Conservation (phyloP, 2,888 invertebrate genomes). For the Alloscopus bannaensis region DNA sequence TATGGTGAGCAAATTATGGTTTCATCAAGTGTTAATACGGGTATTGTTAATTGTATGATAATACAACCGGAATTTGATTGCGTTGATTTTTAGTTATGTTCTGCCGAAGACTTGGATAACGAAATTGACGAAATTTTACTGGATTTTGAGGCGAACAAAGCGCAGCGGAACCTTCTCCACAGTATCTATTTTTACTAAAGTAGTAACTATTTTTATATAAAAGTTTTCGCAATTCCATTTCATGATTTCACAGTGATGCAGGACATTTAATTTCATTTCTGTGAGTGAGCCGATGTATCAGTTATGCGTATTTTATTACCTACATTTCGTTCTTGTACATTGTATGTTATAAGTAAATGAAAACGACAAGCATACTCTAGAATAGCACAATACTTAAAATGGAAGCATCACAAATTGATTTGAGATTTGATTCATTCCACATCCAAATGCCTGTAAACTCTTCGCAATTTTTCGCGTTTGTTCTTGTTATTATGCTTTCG, state of each 20-base stretch:
- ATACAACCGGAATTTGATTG: no score
- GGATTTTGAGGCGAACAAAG: slow-evolving; percentile 94
- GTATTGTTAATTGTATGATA: no score
- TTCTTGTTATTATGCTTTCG: slow-evolving; percentile 92
- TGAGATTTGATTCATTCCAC: slow-evolving; percentile 70
- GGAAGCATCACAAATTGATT: no score
- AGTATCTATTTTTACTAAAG: slow-evolving; percentile 84
- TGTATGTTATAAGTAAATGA: no score
- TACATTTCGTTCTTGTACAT: no score
- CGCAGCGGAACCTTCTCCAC: slow-evolving; percentile 90
- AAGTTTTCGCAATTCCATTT: not conserved
- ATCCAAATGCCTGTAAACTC: slow-evolving; percentile 90
- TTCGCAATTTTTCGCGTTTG: slow-evolving; percentile 93
- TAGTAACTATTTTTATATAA: no score
- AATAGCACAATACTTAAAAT: no score
- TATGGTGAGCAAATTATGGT: slow-evolving; percentile 80
- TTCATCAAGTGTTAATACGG: slow-evolving; percentile 7
- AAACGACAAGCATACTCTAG: no score
- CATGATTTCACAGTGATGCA: no score
- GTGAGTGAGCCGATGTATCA: no score
- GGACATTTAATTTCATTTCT: no score
- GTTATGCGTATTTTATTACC: not conserved
- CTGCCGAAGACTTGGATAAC: slow-evolving; percentile 95
- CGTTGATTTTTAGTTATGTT: slow-evolving; percentile 81
- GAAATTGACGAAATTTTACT: slow-evolving; percentile 97